These are phyloP conservation scores for Pterostichus madidus DNA, from an alignment of 2,888 invertebrate genomes.

Conservation along the genomic window DNA sequence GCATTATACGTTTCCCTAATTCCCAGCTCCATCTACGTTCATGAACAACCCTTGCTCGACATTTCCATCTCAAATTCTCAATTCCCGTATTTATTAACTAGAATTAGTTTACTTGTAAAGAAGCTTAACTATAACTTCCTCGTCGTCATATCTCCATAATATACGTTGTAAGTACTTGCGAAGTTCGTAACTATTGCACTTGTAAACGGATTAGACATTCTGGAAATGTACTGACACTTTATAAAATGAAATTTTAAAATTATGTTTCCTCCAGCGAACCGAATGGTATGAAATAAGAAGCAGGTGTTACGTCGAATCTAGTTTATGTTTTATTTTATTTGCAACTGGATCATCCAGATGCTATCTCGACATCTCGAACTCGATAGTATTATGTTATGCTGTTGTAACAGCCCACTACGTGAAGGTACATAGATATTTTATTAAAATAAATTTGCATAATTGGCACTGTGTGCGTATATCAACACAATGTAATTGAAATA, in stretches of 20 bases:
- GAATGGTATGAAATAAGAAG: background rate
- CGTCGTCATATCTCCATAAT: constrained; percentile 30
- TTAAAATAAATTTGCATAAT: constrained; percentile 53
- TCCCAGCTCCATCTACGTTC: constrained; percentile 7
- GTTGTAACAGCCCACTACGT: constrained; percentile 6
- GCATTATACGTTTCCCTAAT: background rate
- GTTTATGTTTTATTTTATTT: constrained; percentile 44
- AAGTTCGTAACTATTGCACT: constrained; percentile 37
- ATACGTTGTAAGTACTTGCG: constrained; percentile 18
- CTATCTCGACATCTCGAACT: constrained; percentile 24
- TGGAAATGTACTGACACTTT: constrained; percentile 48
- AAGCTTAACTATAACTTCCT: constrained; percentile 38
- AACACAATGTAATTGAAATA: constrained; percentile 51
- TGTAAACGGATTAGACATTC: constrained; percentile 41
- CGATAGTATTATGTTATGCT: constrained; percentile 30
- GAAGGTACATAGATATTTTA: constrained; percentile 25
- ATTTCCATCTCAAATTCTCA: constrained; percentile 9
- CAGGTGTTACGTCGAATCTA: constrained; percentile 24
- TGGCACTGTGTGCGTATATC: constrained; percentile 46
- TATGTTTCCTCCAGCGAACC: constrained; percentile 10
- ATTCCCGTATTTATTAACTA: constrained; percentile 52
- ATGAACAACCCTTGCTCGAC: background rate
- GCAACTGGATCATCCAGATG: constrained; percentile 32
- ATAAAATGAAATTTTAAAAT: constrained; percentile 57
- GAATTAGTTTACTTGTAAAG: constrained; percentile 37